phyloP scores from a whole-genome alignment of 2,113 vertebrate genomes.

The Ammodytes marinus region DNA sequence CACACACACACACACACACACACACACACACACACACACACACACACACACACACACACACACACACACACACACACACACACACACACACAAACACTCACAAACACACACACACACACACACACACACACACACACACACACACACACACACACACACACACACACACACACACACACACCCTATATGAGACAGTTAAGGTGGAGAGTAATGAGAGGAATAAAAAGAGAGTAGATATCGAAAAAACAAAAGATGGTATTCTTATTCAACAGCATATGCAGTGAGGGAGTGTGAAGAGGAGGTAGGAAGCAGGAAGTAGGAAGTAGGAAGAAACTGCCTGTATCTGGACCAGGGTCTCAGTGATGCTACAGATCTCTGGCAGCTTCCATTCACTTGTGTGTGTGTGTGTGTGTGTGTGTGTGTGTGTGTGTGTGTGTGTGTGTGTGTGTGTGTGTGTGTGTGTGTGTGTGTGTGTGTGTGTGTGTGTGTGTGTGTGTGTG shows the following conservation, averaged over 20 bases:
- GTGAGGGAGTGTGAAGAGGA: slow-evolving; percentile 33
- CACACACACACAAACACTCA: neutral
- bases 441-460: no score
- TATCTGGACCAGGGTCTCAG: slow-evolving; percentile 63
- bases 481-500: no score
- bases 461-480: no score
- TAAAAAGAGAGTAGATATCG: slow-evolving; percentile 2
- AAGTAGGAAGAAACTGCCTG: slow-evolving; percentile 44
- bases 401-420: no score
- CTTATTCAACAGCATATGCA: slow-evolving; percentile 13
- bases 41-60: slow-evolving; percentile 6
- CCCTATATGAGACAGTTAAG: no score
- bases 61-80: neutral
- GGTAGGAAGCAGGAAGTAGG: neutral
- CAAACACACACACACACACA: neutral
- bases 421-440: no score
- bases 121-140: slow-evolving; percentile 5
- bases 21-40: slow-evolving; percentile 20
- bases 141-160: neutral
- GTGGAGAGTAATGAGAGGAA: slow-evolving; percentile 4
- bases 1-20: neutral
- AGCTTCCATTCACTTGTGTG: slow-evolving; percentile 63
- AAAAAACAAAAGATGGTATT: neutral
- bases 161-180: neutral
- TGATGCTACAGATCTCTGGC: slow-evolving; percentile 66